Percentiles rank a stretch among this genome's conserved stretches.
Conservation (phyloP, 2,888 invertebrate species). For the Calameuta pallipes region DNA sequence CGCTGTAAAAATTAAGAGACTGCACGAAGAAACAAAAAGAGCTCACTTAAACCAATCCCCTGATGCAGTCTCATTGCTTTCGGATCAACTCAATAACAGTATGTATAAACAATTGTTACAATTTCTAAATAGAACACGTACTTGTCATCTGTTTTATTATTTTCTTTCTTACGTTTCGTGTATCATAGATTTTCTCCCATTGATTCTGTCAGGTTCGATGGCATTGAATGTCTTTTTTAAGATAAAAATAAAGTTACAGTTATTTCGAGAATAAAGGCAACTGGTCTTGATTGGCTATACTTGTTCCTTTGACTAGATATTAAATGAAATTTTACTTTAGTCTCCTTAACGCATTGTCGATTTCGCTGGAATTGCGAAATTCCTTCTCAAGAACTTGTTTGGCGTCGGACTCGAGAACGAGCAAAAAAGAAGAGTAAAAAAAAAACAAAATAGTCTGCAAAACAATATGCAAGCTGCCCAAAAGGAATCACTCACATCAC, state of each 20-base stretch:
- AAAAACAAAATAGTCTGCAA: neutral
- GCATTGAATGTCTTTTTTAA: neutral
- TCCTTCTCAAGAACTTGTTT: neutral
- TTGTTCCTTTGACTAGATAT: neutral
- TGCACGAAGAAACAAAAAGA: slow-evolving; percentile 18
- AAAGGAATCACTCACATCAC: neutral
- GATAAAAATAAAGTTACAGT: neutral
- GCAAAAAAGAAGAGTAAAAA: neutral
- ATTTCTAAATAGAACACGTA: neutral
- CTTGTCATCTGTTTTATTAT: neutral
- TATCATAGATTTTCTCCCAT: neutral
- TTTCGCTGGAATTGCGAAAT: neutral
- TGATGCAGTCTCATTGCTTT: neutral
- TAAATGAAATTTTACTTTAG: neutral
- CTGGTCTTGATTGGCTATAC: neutral
- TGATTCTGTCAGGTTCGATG: neutral
- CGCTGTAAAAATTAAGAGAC: slow-evolving; percentile 42
- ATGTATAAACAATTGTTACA: neutral
- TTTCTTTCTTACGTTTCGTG: neutral
- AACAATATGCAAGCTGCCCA: neutral
- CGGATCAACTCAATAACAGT: neutral
- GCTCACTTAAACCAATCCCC: neutral
- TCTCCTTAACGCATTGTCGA: neutral
- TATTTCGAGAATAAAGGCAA: neutral
- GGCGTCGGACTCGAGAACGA: neutral